Evolutionary conservation across 2,113 vertebrate species (phyloP).

Genomic region (Oryzias javanicus): DNA sequence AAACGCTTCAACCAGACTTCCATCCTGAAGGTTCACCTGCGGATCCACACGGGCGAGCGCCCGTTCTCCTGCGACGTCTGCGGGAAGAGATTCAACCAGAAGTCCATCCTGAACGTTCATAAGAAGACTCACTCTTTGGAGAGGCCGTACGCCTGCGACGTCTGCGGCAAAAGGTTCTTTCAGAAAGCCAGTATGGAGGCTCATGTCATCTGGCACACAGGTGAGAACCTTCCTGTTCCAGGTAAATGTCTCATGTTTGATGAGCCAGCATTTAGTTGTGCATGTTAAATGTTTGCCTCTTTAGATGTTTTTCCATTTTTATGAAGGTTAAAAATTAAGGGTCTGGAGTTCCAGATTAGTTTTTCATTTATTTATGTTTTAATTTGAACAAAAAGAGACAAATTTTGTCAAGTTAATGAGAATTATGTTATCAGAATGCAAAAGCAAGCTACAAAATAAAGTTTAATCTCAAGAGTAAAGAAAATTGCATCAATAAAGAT

Average conservation of each 20-base stretch:
- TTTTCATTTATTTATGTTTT: too few species aligned
- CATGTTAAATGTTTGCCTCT: not conserved
- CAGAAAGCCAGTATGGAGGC: slow-evolving; percentile 13
- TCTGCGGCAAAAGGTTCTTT: slow-evolving; percentile 19
- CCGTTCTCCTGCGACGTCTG: slow-evolving; percentile 17
- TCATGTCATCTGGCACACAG: slow-evolving; percentile 26
- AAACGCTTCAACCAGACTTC: slow-evolving; percentile 31
- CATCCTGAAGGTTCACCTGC: slow-evolving; percentile 24
- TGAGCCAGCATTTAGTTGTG: not conserved
- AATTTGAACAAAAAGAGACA: too few species aligned
- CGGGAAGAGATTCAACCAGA: slow-evolving; percentile 19
- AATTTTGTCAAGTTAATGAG: too few species aligned
- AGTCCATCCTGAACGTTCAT: slow-evolving; percentile 17
- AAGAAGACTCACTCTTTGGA: slow-evolving; percentile 21
- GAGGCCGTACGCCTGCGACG: slow-evolving; percentile 21
- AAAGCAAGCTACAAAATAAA: too few species aligned
- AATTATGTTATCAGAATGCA: too few species aligned
- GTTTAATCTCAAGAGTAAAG: too few species aligned
- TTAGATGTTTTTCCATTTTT: too few species aligned
- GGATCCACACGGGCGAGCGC: slow-evolving; percentile 28
- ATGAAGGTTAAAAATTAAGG: too few species aligned
- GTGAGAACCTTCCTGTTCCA: not conserved
- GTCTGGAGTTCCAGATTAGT: too few species aligned
- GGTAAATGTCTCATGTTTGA: not conserved
- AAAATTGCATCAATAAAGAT: too few species aligned